Conservation (phyloP, 2,797 vertebrate genomes). For the Cephalopachus bancanus region DNA sequence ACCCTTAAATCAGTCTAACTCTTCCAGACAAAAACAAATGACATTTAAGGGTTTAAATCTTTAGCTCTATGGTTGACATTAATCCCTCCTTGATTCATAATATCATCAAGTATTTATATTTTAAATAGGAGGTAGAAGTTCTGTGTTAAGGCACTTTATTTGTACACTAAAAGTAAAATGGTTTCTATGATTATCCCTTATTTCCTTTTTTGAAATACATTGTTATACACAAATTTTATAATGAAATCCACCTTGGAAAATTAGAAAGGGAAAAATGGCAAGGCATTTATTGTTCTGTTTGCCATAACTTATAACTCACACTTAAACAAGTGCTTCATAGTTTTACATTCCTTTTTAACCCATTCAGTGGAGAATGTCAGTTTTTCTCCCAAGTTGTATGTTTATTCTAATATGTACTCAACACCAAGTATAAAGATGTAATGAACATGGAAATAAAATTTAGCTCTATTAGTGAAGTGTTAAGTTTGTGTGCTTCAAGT, state of each 20-base stretch:
- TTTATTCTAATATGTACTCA: constrained; percentile 89
- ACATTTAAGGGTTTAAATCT: constrained; percentile 84
- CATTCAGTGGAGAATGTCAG: constrained; percentile 86
- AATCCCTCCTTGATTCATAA: constrained; percentile 84
- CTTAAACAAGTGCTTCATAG: constrained; percentile 86
- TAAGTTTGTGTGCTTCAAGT: constrained; percentile 86
- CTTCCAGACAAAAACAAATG: constrained; percentile 85
- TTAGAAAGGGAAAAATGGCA: constrained; percentile 86
- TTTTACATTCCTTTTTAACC: constrained; percentile 89
- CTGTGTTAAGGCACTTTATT: constrained; percentile 87
- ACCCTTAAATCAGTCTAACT: constrained; percentile 84
- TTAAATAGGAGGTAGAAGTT: constrained; percentile 85
- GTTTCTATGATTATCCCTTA: constrained; percentile 86
- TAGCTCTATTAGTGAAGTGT: constrained; percentile 90
- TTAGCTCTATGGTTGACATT: constrained; percentile 85
- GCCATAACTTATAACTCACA: constrained; percentile 87
- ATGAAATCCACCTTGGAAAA: constrained; percentile 84
- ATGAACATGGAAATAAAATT: constrained; percentile 91
- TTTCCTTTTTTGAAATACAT: constrained; percentile 86
- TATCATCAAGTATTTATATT: constrained; percentile 86
- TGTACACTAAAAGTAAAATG: constrained; percentile 87
- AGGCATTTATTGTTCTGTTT: constrained; percentile 86
- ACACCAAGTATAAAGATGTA: constrained; percentile 88
- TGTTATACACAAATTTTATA: constrained; percentile 87
- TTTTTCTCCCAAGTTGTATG: constrained; percentile 88